Conservation (phyloP, 2,797 vertebrate genomes). For the Cercopithecus neglectus region DNA sequence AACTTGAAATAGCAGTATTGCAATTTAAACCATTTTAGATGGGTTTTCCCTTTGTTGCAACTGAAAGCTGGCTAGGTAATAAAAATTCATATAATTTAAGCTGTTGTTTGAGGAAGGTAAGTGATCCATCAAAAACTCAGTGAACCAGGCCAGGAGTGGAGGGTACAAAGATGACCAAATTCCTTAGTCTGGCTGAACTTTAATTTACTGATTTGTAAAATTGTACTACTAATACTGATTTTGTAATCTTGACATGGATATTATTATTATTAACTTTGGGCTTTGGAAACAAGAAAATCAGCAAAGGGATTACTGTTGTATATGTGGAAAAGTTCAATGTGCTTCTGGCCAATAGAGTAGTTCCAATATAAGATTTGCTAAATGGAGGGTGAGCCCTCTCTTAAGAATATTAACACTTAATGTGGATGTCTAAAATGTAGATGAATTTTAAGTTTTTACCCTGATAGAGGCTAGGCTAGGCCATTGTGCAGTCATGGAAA, state of each 20-base stretch:
- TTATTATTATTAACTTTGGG: conserved; percentile 22
- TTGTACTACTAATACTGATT: background rate
- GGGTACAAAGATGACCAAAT: background rate
- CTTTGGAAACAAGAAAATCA: background rate
- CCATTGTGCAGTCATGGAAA: background rate
- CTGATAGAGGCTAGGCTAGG: background rate
- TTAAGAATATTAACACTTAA: background rate
- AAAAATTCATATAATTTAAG: background rate
- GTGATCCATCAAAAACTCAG: background rate
- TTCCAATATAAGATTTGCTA: background rate
- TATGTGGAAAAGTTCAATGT: background rate
- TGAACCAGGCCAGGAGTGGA: background rate
- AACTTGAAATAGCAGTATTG: background rate
- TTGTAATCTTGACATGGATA: background rate
- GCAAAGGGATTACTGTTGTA: background rate
- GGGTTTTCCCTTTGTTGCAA: background rate
- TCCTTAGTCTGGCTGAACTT: background rate
- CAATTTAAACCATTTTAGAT: background rate
- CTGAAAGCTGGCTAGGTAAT: background rate
- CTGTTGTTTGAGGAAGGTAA: background rate
- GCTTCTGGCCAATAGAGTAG: background rate
- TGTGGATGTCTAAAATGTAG: background rate
- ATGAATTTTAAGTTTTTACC: background rate
- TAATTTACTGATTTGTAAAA: background rate
- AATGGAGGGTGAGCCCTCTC: background rate